Conservation (phyloP, 2,888 invertebrate species). For the Parnassius orleans region DNA sequence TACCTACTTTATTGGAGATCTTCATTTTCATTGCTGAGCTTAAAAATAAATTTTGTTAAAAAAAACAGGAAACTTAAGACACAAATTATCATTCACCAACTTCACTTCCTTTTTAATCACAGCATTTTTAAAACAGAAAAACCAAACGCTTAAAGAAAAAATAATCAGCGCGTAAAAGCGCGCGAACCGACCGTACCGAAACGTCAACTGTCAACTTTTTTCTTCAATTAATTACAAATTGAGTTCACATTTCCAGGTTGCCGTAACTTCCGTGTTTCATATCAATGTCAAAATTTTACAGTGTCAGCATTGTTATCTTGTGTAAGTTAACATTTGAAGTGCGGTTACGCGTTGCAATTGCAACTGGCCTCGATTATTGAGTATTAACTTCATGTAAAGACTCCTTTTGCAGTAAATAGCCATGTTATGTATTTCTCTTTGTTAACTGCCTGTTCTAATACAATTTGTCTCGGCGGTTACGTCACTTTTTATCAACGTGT, state of each 20-base stretch:
- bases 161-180: constrained; percentile 42
- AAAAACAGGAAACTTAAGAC: constrained; percentile 12
- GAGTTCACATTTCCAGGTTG: constrained; percentile 33
- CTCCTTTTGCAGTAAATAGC: constrained; percentile 2
- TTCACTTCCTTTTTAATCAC: constrained; percentile 25
- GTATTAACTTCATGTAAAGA: constrained; percentile 5
- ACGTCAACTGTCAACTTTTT: constrained; percentile 40
- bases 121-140: constrained; percentile 10
- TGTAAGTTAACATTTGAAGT: constrained; percentile 25
- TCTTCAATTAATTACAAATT: constrained; percentile 34
- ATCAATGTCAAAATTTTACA: constrained; percentile 38
- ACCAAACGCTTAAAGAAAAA: background rate
- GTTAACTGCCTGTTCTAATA: constrained; percentile 16
- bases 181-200: constrained; percentile 42
- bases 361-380: constrained; percentile 20
- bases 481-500: constrained; percentile 17
- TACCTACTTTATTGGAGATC: constrained; percentile 43
- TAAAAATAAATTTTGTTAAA: constrained; percentile 16
- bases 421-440: constrained; percentile 14
- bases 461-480: constrained; percentile 18
- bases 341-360: constrained; percentile 9
- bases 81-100: constrained; percentile 26
- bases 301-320: constrained; percentile 29
- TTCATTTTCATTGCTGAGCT: constrained; percentile 39
- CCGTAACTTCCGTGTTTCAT: constrained; percentile 35